Percentiles rank a stretch among this genome's conserved stretches.
Evolutionary conservation across 2,797 vertebrate species (phyloP).

Genomic region (Aeoliscus strigatus): DNA sequence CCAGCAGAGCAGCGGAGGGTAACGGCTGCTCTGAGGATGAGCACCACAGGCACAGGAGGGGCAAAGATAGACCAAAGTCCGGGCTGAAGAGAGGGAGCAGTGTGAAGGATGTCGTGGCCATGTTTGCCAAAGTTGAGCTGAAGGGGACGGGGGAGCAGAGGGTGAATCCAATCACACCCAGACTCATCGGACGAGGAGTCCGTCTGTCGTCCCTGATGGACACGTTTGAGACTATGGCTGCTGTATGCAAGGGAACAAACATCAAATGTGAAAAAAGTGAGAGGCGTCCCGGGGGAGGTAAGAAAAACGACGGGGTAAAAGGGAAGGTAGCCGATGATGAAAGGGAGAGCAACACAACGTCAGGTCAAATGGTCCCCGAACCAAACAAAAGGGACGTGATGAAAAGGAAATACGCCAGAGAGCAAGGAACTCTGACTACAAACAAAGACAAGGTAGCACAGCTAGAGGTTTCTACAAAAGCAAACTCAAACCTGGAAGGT

Average conservation of each 20-base stretch:
- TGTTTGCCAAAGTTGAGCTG: slow-evolving; percentile 77
- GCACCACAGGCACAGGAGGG: slow-evolving; percentile 13
- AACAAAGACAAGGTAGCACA: slow-evolving; percentile 9
- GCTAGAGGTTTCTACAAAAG: background rate
- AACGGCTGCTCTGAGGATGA: slow-evolving; percentile 21
- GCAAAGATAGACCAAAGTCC: slow-evolving; percentile 39
- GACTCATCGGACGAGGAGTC: slow-evolving; percentile 49
- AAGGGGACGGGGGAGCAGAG: slow-evolving; percentile 66
- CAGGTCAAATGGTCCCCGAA: slow-evolving; percentile 11
- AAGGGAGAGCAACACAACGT: slow-evolving; percentile 11
- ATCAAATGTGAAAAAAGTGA: slow-evolving; percentile 37
- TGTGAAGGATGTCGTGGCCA: slow-evolving; percentile 82
- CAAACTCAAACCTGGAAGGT: slow-evolving; percentile 12
- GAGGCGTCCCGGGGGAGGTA: slow-evolving; percentile 21
- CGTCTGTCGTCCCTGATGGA: slow-evolving; percentile 76
- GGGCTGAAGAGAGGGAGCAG: slow-evolving; percentile 55
- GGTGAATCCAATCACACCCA: slow-evolving; percentile 45
- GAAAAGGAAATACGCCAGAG: slow-evolving; percentile 7
- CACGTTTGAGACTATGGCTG: slow-evolving; percentile 77
- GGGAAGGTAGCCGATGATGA: slow-evolving; percentile 35
- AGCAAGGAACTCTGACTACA: slow-evolving; percentile 5
- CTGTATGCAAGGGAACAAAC: slow-evolving; percentile 60
- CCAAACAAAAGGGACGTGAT: slow-evolving; percentile 18
- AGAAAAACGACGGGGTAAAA: slow-evolving; percentile 20
- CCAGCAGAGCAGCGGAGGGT: slow-evolving; percentile 16